Evolutionary conservation across 2,113 vertebrate genomes (phyloP), one percentile per base, ranked within the genome.

Genomic region (Pimephales promelas): DNA sequence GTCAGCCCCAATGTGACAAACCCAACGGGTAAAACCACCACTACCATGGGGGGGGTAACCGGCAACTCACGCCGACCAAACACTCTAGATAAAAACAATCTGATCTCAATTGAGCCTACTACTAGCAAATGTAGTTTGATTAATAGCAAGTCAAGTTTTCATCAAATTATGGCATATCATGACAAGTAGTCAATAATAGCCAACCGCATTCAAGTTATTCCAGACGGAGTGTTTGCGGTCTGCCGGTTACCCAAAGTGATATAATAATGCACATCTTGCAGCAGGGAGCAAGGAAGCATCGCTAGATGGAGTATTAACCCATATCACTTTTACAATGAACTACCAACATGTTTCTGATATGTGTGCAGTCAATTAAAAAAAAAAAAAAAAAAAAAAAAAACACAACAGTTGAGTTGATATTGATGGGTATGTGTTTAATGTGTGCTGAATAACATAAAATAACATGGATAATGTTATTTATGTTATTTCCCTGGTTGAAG

Each of bases 401-500:
- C 26, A 74, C 47, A 76, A 82, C 26, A 72, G 36, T 84, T 84
- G 68, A 83, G 85, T 85, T 84, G 87, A 83, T 85, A 85, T 88
- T 87, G 83, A 89, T 43, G 87, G 87, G 77, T 92, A 86, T 91
- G 83, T 92, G 89, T 90, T 87, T 82, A 90, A 86, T 93, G 87
- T 80, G 68, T 86, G 74, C 92, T 95, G 93, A 97, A 98, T 97
- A 97, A 97, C 97, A 99, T 98, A 97, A 98, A 95, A 98, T 98
- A 99, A 98, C 97, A 99, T 98, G 95, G 93, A 94, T 96, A 96
- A 99, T 99, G 97, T 98, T 99, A 98, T 99, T 99, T 98, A 99
- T 99, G 97, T 98, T 98, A 98, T 98, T 97, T 97, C 95, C 96
- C 95, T 96, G 95, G 96, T 89, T 96, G 97, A 98, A 99, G 97